A percentile compares a stretch with the other conserved stretches of the same genome.
phyloP scores from a whole-genome alignment of 2,797 vertebrate species.

The Mormyrus hasselquistii region DNA sequence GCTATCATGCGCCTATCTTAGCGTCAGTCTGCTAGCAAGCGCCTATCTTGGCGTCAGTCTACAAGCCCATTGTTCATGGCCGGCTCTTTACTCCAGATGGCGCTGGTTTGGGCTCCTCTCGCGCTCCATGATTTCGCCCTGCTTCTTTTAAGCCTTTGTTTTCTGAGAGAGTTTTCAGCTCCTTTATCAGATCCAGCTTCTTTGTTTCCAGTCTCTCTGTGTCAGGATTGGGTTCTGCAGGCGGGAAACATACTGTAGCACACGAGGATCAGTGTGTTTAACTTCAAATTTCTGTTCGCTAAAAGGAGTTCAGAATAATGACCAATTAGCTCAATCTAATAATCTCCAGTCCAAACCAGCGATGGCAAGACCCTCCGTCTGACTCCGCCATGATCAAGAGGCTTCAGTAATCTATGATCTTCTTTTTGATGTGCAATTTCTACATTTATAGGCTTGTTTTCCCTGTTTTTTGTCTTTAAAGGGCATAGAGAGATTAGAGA shows the following conservation, averaged over 20 bases:
- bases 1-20: too few species aligned
- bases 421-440: conserved; percentile 8
- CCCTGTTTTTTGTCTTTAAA: background rate
- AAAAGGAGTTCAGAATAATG: background rate
- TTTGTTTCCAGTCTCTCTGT: background rate
- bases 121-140: background rate
- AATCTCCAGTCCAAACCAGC: background rate
- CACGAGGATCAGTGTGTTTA: background rate
- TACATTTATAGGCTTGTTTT: conserved; percentile 4
- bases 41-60: too few species aligned
- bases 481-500: background rate
- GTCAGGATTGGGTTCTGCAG: background rate
- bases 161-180: conserved; percentile 2
- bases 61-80: conserved; percentile 3
- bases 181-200: background rate
- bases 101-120: background rate
- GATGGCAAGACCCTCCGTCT: background rate
- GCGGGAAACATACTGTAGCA: background rate
- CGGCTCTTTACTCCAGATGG: conserved; percentile 67
- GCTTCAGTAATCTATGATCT: background rate
- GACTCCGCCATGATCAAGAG: background rate
- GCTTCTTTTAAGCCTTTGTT: background rate
- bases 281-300: background rate
- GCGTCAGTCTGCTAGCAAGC: too few species aligned
- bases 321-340: background rate